phyloP scores from a whole-genome alignment of 2,113 vertebrate species.

The Chiloscyllium plagiosum region DNA sequence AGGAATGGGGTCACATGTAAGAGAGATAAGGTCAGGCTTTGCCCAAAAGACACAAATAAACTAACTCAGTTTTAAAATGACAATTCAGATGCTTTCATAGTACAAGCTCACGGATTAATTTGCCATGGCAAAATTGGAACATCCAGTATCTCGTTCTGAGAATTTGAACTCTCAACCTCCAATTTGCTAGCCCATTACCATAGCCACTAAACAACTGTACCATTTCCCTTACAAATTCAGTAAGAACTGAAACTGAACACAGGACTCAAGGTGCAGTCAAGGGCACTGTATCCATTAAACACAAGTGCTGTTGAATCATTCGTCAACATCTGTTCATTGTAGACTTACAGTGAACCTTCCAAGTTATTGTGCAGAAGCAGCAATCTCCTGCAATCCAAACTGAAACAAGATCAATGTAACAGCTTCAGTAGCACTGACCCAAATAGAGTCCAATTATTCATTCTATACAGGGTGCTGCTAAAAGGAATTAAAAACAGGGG shows the following conservation, averaged over 20 bases:
- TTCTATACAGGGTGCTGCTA: background rate
- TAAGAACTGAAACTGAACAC: background rate
- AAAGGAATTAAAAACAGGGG: background rate
- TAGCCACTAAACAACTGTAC: background rate
- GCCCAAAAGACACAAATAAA: no score
- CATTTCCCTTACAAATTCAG: background rate
- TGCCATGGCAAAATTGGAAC: background rate
- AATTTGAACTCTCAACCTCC: background rate
- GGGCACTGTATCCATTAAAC: background rate
- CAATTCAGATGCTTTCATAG: background rate
- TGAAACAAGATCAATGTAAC: background rate
- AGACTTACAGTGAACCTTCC: background rate
- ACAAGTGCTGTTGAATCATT: background rate
- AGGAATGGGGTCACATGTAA: background rate
- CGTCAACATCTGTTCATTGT: background rate
- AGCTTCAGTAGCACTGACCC: background rate
- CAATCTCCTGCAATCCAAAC: background rate
- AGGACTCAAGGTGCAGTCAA: background rate
- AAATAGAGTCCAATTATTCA: background rate
- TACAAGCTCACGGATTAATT: background rate
- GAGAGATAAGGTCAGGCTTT: background rate
- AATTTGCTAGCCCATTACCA: background rate
- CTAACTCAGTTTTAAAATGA: background rate
- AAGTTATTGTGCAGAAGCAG: background rate
- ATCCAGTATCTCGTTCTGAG: background rate